phyloP scores from a whole-genome alignment of 2,797 vertebrate species.

The Lateolabrax maculatus region DNA sequence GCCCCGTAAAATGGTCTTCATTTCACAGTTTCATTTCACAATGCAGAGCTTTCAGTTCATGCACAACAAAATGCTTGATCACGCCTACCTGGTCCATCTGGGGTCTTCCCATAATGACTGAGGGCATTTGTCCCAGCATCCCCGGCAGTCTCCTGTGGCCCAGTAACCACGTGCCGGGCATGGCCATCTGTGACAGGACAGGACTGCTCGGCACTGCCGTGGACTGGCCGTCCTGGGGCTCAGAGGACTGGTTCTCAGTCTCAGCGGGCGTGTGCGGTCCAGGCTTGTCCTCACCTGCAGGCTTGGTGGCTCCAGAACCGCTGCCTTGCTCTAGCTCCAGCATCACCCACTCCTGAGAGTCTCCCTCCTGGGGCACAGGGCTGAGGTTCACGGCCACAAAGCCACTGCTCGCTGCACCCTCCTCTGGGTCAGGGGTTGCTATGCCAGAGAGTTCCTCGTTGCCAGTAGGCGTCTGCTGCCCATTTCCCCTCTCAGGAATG shows the following conservation, averaged over 20 bases:
- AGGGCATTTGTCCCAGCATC: slow-evolving; percentile 87
- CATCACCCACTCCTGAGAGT: slow-evolving; percentile 98
- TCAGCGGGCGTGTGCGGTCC: slow-evolving; percentile 83
- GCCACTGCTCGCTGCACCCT: slow-evolving; percentile 91
- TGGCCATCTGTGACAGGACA: slow-evolving; percentile 86
- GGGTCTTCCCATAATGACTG: slow-evolving; percentile 90
- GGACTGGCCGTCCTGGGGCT: slow-evolving; percentile 81
- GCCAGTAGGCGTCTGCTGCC: slow-evolving; percentile 84
- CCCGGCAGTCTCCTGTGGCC: slow-evolving; percentile 90
- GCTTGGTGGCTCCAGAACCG: slow-evolving; percentile 88
- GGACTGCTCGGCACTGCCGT: slow-evolving; percentile 83
- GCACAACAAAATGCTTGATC: slow-evolving; percentile 10
- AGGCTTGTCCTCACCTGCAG: slow-evolving; percentile 83
- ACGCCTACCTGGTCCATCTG: slow-evolving; percentile 90
- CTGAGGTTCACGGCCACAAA: slow-evolving; percentile 95
- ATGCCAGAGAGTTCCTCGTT: slow-evolving; percentile 90
- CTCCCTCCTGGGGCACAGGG: slow-evolving; percentile 92
- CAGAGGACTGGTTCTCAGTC: slow-evolving; percentile 71
- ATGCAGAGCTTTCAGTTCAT: slow-evolving; percentile 13
- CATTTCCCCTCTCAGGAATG: slow-evolving; percentile 65
- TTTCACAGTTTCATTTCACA: slow-evolving; percentile 1
- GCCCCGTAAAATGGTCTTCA: too few species aligned
- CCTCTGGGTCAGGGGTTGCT: slow-evolving; percentile 89
- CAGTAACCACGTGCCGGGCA: slow-evolving; percentile 87
- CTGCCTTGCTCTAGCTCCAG: slow-evolving; percentile 93